Evolutionary conservation across 2,888 invertebrate genomes (phyloP), one percentile per base, ranked within the genome.

Genomic region (Noctua comes): DNA sequence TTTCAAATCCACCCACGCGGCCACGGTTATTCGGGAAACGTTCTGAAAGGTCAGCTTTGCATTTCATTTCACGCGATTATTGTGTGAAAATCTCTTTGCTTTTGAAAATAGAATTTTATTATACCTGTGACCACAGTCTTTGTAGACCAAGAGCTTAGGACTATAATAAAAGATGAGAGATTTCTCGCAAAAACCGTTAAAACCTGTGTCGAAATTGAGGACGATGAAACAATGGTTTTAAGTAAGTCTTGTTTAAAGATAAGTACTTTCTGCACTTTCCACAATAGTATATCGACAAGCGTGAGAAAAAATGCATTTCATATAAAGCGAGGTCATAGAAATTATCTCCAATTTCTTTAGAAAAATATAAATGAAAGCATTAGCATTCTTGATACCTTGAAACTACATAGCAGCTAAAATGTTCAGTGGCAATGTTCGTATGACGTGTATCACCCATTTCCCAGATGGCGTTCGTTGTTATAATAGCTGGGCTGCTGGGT

Each of bases 11-110:
- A 64, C 82, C 76, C 64, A 82, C 64, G 24, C 48, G 54, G 13
- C 68, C 11, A 13, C 76, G 62, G 76, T 70, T 68, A 68, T 78
- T 65, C 59, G 79, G 70, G 64, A 71, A 65, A 77, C 46, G 70
- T 73, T 73, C 82, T 85, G 84, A 89, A 91, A 91, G 90, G 89
- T 87, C 77, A 88, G 87, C 89, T 90, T 90, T 90, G 87, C 91
- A 91, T 91, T 90, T 88, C 77, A 90, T 91, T 91, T 68, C 68
- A 79, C 40, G 69, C 70, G 73, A 85, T 73, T 68, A 66, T 79
- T 68, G 68, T 59, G n/a, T 13, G 40, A 77, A 82, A 84, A 75
- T 85, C 77, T 82, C 27, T 76, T 77, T 80, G 77, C 66, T 64
- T 36, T 73, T 66, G 51, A 76, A 69, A 73, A 74, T 78, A 68